Conservation (phyloP, 2,113 vertebrate genomes). For the Merops nubicus region DNA sequence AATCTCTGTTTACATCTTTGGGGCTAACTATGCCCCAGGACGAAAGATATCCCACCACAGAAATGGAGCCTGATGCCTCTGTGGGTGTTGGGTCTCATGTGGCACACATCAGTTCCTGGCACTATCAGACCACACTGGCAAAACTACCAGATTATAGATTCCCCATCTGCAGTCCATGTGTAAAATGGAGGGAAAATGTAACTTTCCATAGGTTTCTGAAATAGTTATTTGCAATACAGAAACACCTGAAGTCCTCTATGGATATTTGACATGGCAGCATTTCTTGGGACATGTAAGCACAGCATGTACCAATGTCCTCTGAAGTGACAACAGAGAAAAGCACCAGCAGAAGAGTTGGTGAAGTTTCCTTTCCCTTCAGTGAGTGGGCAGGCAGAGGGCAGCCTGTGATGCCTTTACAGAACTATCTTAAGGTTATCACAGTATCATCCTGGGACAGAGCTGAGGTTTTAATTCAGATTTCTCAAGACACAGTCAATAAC, state of each 20-base stretch:
- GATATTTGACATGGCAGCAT: not conserved
- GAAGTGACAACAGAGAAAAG: not conserved
- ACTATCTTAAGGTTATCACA: not conserved
- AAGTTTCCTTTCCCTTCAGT: not conserved
- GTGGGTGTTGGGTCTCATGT: fast-evolving
- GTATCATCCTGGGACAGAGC: not conserved
- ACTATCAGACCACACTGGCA: not conserved
- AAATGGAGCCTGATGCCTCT: not conserved
- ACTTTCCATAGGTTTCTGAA: not conserved
- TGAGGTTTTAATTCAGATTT: not conserved
- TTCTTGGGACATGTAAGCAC: not conserved
- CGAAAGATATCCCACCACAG: not conserved
- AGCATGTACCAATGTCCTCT: not conserved
- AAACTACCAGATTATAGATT: not conserved
- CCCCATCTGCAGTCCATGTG: not conserved
- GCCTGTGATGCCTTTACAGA: not conserved
- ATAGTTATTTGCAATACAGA: not conserved
- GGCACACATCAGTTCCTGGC: fast-evolving
- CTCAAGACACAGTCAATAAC: slow-evolving; percentile 2
- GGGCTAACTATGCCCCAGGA: not conserved
- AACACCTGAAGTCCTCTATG: not conserved
- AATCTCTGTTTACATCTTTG: not conserved
- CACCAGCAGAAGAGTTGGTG: not conserved
- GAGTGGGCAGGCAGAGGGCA: not conserved
- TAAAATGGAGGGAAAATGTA: not conserved